Base-by-base conservation (phyloP, 2,797 vertebrate species). In the Meriones psammophilus region DNA sequence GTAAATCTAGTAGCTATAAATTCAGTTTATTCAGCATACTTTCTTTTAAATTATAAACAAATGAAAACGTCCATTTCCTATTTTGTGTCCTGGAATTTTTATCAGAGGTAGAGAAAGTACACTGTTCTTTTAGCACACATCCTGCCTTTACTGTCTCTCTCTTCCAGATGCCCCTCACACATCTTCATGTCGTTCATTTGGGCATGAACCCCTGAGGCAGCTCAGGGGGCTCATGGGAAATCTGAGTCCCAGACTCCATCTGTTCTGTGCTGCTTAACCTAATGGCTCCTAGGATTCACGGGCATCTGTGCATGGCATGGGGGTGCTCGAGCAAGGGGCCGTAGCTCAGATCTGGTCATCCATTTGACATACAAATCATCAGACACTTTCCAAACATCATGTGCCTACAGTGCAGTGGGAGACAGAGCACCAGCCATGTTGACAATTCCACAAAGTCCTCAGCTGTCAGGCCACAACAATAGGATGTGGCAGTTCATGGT, bases 31-130 rank as follows among this genome's bases (percentile, higher is more conserved):
- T 81, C 36, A 60, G 10, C 33, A 71, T 77, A 54, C 3, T 79
- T 79, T 60, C 78, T 95, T 95, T 92, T 90, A 92, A 92, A 84
- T 14, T 22, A 84, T 91, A 54, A 42, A 86, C 66, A 93, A 88
- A 80, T 69, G 54, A 92, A 87, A 89, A 5, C 58, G 89, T 80
- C 50, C 58, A 50, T 79, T 71, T 93, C 56, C 28, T 88, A 56
- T 78, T 88, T 92, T 88, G 36, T 91, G 89, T 12, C 89, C 84
- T 92, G 30, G 77, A 92, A 17, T 14, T 91, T 54, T 79, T 42
- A 33, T 26, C 26, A 88, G 50, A 94, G 62, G 80, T 81, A 69
- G 86, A 92, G 66, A 94, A 94, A 81, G 83, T 71, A 46, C 2
- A 30, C 50, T 69, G 50, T 30, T 81, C 33, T 73, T 89, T 89